These are phyloP conservation scores for Diplogasteroides magnus DNA, from an alignment of 1,140 invertebrate species.

Conservation along the genomic window DNA sequence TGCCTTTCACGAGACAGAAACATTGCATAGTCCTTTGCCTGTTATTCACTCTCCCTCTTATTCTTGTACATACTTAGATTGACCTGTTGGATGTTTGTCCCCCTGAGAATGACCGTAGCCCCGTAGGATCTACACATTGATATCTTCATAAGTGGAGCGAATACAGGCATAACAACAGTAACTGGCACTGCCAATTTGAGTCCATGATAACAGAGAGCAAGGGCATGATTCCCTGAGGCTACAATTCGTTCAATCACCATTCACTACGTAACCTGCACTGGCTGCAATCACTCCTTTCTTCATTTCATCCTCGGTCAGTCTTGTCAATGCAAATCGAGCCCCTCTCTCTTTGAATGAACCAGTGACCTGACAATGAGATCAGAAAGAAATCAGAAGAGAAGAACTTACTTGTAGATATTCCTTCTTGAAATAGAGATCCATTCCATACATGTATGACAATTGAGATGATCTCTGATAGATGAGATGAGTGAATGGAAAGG, in stretches of 20 bases:
- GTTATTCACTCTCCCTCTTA: constrained; percentile 13
- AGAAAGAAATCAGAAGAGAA: too few species aligned
- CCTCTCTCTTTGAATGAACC: constrained; percentile 90
- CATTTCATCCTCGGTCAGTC: constrained; percentile 68
- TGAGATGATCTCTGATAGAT: constrained; percentile 46
- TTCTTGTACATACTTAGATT: too few species aligned
- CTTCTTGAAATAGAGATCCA: constrained; percentile 85
- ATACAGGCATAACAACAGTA: constrained; percentile 85
- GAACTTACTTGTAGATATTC: constrained; percentile 74
- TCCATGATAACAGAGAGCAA: constrained; percentile 81
- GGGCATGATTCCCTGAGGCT: constrained; percentile 76
- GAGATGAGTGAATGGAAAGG: too few species aligned
- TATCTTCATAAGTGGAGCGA: constrained; percentile 88
- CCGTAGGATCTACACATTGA: constrained; percentile 75
- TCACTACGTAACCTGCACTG: constrained; percentile 61
- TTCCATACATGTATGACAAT: constrained; percentile 70
- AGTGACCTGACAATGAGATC: too few species aligned
- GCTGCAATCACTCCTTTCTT: constrained; percentile 80
- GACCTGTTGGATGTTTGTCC: too few species aligned
- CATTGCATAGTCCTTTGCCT: constrained; percentile 73
- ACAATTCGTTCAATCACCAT: not conserved
- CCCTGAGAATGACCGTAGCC: constrained; percentile 76
- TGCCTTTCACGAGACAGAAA: constrained; percentile 67
- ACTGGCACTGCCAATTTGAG: constrained; percentile 72
- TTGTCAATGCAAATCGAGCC: constrained; percentile 75